These are phyloP conservation scores for Oxyura jamaicensis DNA, from an alignment of 2,113 vertebrate species.

Conservation along the genomic window DNA sequence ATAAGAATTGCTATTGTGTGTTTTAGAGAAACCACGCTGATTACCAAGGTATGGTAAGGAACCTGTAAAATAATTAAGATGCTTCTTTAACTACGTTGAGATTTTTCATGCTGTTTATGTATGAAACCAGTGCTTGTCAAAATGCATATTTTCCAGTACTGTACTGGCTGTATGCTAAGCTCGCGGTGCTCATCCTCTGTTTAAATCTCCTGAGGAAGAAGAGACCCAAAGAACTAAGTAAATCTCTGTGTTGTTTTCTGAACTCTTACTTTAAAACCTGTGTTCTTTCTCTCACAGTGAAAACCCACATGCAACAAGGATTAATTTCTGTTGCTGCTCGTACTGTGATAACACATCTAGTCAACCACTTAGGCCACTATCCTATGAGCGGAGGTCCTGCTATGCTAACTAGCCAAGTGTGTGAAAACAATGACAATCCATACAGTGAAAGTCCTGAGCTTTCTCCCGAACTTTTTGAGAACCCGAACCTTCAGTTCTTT, in stretches of 20 bases:
- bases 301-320: slow-evolving; percentile 94
- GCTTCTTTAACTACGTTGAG: neutral
- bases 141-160: neutral
- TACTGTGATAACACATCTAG: slow-evolving; percentile 96
- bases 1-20: neutral
- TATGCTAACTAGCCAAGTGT: slow-evolving; percentile 96
- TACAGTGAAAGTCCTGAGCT: slow-evolving; percentile 93
- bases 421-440: slow-evolving; percentile 97
- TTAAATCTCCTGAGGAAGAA: neutral
- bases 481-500: slow-evolving; percentile 97
- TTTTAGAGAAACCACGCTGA: neutral
- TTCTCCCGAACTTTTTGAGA: slow-evolving; percentile 95
- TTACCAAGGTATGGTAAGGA: neutral
- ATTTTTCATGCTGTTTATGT: neutral
- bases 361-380: slow-evolving; percentile 97
- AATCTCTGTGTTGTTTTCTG: neutral
- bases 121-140: neutral
- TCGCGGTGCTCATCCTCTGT: neutral
- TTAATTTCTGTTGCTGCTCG: slow-evolving; percentile 96
- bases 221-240: neutral
- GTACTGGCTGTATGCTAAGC: neutral
- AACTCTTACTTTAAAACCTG: neutral
- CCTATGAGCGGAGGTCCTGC: slow-evolving; percentile 97
- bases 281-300: slow-evolving; percentile 82
- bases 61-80: neutral